Base-by-base conservation (phyloP, 2,113 vertebrate genomes). In the Crocuta crocuta region DNA sequence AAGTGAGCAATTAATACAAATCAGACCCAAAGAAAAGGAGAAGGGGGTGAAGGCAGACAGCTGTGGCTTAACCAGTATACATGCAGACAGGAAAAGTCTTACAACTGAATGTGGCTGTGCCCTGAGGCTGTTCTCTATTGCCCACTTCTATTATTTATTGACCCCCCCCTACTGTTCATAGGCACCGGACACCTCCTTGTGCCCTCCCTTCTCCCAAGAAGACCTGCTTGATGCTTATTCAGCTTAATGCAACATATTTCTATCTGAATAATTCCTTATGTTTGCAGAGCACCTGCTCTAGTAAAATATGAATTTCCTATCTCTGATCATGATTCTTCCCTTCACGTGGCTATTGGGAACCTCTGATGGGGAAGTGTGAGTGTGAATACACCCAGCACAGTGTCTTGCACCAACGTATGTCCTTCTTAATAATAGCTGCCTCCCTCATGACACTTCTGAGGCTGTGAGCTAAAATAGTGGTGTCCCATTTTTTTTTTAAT, bases 51-150 rank as follows among this genome's bases (percentile, higher is more conserved):
- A 87, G 92, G 58, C 11, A 17, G 31, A 23, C 0, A 24, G 24
- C 10, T 5, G 7, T 0, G 5, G 10, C 13, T 16, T 33, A 0
- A 10, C 4, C 0, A 0, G 21, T 10, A 17, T 13, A 28, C 33
- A 31, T 35, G 23, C 10, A 12, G 1, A 2, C 0, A 2, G 50
- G 33, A 71, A 73, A 43, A 26, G 0, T 43, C 58, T 33, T 70
- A 10, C 0, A 4, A 5, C 3, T 35, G 24, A 13, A 3, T 17
- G 12, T 12, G 58, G 39, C n/a, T 4, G 9, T 43, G 66, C 0
- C 4, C 2, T 12, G 35, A 61, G 28, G 50, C 24, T 35, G 10
- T 23, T 93, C 23, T 78, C 48, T 26, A 7, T 33, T 17, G 43
- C 4, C 26, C 21, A 19, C 23, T 28, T 70, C 33, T 17, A 6